These are phyloP conservation scores for Perca schrenkii DNA, from an alignment of 2,113 vertebrate species.

Conservation along the genomic window DNA sequence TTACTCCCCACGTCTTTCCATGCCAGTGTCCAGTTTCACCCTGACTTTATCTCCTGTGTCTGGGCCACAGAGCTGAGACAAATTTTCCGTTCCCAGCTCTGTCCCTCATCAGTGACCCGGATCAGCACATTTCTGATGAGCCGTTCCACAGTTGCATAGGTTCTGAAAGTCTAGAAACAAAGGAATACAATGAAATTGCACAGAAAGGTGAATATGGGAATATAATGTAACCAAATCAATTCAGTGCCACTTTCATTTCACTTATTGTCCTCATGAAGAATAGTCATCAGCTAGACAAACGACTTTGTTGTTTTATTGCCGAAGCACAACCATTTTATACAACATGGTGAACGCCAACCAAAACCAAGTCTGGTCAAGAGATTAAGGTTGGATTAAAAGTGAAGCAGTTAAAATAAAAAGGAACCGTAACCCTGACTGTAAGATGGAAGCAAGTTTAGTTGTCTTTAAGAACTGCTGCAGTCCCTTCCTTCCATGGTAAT, in stretches of 20 bases:
- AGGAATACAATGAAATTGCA: no score
- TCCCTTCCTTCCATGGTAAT: slow-evolving; percentile 25
- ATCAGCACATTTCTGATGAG: slow-evolving; percentile 24
- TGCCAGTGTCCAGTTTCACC: slow-evolving; percentile 67
- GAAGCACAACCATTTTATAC: neutral
- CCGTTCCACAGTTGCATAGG: neutral
- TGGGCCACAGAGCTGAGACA: slow-evolving; percentile 43
- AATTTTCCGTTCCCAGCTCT: slow-evolving; percentile 55
- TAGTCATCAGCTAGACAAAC: neutral
- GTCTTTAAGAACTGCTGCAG: neutral
- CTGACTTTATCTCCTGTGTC: slow-evolving; percentile 58
- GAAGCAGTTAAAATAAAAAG: neutral
- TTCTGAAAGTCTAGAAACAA: neutral
- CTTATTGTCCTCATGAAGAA: neutral
- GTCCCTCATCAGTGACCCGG: slow-evolving; percentile 36
- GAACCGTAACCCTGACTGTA: neutral
- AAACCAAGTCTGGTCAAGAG: neutral
- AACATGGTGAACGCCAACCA: neutral
- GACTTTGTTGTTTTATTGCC: neutral
- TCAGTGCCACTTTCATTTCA: neutral
- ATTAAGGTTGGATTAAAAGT: neutral
- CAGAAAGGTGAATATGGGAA: no score
- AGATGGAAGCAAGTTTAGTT: neutral
- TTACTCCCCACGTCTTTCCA: slow-evolving; percentile 53
- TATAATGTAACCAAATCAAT: no score